These are phyloP conservation scores for Hylaeus volcanicus DNA, from an alignment of 1,140 invertebrate species.

Conservation along the genomic window DNA sequence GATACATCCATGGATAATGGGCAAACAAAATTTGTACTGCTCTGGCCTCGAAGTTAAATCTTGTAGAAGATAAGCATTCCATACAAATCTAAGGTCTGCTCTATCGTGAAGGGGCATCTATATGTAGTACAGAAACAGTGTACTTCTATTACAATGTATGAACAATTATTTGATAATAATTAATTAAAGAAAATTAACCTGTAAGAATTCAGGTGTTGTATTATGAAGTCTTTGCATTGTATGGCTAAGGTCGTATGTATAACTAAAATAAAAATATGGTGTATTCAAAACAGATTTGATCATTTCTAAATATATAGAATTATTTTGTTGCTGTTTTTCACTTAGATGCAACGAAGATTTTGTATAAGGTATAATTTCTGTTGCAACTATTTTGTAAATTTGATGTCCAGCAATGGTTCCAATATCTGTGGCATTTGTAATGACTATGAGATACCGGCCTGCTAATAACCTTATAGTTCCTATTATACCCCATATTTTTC, in stretches of 20 bases:
- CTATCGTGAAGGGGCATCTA: constrained; percentile 86
- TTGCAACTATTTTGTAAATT: constrained; percentile 91
- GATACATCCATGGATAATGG: constrained; percentile 95
- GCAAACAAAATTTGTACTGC: constrained; percentile 90
- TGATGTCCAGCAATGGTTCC: constrained; percentile 92
- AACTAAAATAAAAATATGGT: constrained; percentile 94
- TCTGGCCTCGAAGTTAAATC: constrained; percentile 85
- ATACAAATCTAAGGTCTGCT: constrained; percentile 94
- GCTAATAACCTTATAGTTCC: constrained; percentile 92
- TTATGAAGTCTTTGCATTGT: constrained; percentile 94
- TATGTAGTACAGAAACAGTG: constrained; percentile 52
- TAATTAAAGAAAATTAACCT: constrained; percentile 71
- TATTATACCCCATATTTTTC: constrained; percentile 93
- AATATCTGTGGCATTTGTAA: constrained; percentile 91
- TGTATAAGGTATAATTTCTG: constrained; percentile 93
- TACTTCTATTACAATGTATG: neutral
- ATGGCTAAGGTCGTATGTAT: constrained; percentile 96
- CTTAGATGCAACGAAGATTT: constrained; percentile 92
- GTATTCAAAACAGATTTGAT: constrained; percentile 88
- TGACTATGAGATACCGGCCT: constrained; percentile 94
- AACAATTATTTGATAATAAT: neutral
- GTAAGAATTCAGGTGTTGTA: constrained; percentile 91
- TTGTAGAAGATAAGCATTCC: constrained; percentile 93
- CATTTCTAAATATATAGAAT: constrained; percentile 91
- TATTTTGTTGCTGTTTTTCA: constrained; percentile 88